phyloP scores from a whole-genome alignment of 1,140 invertebrate species.

The Drosophila fuyamai region DNA sequence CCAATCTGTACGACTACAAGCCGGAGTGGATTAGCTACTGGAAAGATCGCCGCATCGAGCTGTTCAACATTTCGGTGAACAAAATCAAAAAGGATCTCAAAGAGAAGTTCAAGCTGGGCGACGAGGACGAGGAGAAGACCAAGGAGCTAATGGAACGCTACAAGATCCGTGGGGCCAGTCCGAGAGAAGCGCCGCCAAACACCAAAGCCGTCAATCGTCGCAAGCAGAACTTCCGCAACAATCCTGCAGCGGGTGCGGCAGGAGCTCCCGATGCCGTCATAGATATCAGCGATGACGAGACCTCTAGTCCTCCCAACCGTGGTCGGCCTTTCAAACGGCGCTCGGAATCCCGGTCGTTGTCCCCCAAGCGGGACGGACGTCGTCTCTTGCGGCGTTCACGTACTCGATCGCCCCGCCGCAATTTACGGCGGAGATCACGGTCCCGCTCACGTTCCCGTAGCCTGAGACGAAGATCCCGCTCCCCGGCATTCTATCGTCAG shows the following conservation, averaged over 20 bases:
- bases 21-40: conserved; percentile 94
- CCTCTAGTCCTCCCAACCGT: conserved; percentile 14
- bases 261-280: conserved; percentile 50
- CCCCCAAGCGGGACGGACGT: conserved; percentile 43
- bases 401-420: conserved; percentile 35
- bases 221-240: conserved; percentile 54
- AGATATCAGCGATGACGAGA: conserved; percentile 78
- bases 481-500: conserved; percentile 25
- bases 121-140: conserved; percentile 77
- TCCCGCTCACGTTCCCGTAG: conserved; percentile 38
- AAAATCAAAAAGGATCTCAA: conserved; percentile 85
- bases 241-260: neutral
- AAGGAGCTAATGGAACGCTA: conserved; percentile 77
- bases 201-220: conserved; percentile 7
- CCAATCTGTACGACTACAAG: conserved; percentile 92
- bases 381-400: conserved; percentile 38
- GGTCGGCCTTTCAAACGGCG: conserved; percentile 24
- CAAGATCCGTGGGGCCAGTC: conserved; percentile 61
- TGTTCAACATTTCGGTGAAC: conserved; percentile 87
- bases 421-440: conserved; percentile 64
- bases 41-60: conserved; percentile 91
- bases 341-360: conserved; percentile 33
- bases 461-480: conserved; percentile 19
- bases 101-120: conserved; percentile 85
- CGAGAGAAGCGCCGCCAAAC: conserved; percentile 5